These are phyloP conservation scores for Tetragonula clypearis DNA, from an alignment of 1,140 invertebrate genomes.

Conservation along the genomic window DNA sequence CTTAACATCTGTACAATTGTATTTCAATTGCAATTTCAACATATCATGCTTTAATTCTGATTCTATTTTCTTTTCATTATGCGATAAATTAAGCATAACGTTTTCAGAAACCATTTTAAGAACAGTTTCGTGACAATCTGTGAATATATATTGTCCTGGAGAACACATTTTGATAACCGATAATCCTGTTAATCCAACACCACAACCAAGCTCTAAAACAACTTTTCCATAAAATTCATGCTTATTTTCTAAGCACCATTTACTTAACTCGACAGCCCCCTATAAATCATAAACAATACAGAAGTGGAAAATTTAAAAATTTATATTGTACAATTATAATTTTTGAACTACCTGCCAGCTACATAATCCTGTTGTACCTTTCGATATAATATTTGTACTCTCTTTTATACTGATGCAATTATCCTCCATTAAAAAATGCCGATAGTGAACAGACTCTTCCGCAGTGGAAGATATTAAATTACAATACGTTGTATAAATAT, in stretches of 20 bases:
- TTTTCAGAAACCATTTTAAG: conserved; percentile 80
- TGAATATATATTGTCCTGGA: conserved; percentile 81
- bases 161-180: conserved; percentile 76
- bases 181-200: conserved; percentile 83
- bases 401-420: conserved; percentile 80
- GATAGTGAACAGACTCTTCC: conserved; percentile 74
- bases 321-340: neutral
- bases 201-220: conserved; percentile 84
- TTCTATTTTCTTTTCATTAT: conserved; percentile 10
- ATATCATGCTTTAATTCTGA: conserved; percentile 27
- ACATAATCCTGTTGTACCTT: conserved; percentile 83
- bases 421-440: conserved; percentile 79
- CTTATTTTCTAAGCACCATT: conserved; percentile 82
- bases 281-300: conserved; percentile 18
- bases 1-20: conserved; percentile 66
- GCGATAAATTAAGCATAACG: conserved; percentile 76
- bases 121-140: conserved; percentile 82
- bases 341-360: conserved; percentile 81
- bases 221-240: conserved; percentile 74
- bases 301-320: neutral
- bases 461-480: conserved; percentile 69
- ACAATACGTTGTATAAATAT: conserved; percentile 79
- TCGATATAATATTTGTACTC: conserved; percentile 82
- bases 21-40: conserved; percentile 54
- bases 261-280: conserved; percentile 73